These are phyloP conservation scores for Phymorhynchus buccinoides DNA, from an alignment of 1,140 invertebrate species.

Conservation along the genomic window DNA sequence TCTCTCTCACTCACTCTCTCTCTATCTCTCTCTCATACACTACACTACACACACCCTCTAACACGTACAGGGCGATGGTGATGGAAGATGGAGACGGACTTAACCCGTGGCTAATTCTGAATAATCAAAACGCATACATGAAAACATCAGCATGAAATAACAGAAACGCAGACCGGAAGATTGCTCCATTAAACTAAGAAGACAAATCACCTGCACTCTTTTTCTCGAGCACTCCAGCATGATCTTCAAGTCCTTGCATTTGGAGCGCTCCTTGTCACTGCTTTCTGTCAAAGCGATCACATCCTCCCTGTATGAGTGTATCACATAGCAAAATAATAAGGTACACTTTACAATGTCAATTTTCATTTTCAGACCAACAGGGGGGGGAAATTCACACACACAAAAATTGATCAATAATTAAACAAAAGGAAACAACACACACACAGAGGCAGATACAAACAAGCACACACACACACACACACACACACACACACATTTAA, in stretches of 20 bases:
- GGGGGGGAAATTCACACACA: background rate
- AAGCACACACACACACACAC: no score
- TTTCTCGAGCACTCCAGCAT: constrained; percentile 65
- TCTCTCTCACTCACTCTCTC: background rate
- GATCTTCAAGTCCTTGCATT: constrained; percentile 66
- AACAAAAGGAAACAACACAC: no score
- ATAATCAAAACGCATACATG: no score
- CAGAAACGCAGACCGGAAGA: no score
- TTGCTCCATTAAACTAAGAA: no score
- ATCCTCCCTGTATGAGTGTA: constrained; percentile 58
- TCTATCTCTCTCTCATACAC: no score
- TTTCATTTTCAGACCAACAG: background rate
- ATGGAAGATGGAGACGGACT: background rate
- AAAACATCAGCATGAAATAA: background rate
- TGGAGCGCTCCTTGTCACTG: constrained; percentile 56
- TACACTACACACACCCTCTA: no score
- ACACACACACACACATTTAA: no score
- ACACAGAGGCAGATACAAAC: no score
- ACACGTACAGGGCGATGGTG: background rate
- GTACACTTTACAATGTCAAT: background rate
- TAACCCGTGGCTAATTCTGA: no score
- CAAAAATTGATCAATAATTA: background rate
- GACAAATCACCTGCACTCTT: constrained; percentile 67
- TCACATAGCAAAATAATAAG: no score
- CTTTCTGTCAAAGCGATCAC: constrained; percentile 52